phyloP scores from a whole-genome alignment of 2,888 invertebrate species.

The Onthophagus sagittarius region DNA sequence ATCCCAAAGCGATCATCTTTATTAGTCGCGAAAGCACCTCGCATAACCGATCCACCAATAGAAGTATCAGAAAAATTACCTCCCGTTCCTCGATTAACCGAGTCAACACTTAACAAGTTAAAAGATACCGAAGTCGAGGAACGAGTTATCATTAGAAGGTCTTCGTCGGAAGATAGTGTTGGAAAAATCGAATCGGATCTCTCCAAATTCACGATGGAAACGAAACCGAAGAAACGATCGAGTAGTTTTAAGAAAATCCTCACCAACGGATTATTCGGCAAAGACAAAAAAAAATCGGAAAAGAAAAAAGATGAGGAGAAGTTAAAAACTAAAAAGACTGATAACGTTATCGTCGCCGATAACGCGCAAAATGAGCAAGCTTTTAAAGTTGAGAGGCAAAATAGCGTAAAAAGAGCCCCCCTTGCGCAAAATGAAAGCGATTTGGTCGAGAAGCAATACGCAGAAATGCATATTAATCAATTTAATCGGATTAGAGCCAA shows the following conservation, averaged over 20 bases:
- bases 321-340: constrained; percentile 34
- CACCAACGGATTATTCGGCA: constrained; percentile 39
- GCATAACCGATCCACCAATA: not conserved
- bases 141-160: constrained; percentile 30
- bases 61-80: constrained; percentile 6
- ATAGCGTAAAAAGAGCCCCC: not conserved
- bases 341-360: constrained; percentile 37
- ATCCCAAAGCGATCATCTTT: constrained; percentile 1
- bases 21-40: not conserved
- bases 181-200: constrained; percentile 40
- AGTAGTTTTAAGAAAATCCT: constrained; percentile 43
- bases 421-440: not conserved
- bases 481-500: constrained; percentile 38
- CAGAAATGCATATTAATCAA: constrained; percentile 39
- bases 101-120: constrained; percentile 18
- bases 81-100: constrained; percentile 11
- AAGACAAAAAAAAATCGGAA: constrained; percentile 45
- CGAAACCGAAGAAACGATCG: constrained; percentile 35
- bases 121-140: constrained; percentile 25
- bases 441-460: constrained; percentile 35
- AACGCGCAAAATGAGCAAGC: constrained; percentile 44
- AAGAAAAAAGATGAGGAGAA: constrained; percentile 40
- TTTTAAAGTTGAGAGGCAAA: constrained; percentile 23
- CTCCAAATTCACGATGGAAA: constrained; percentile 34
- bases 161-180: constrained; percentile 42